Evolutionary conservation across 1,140 invertebrate genomes (phyloP), one percentile per base, ranked within the genome.

Genomic region (Heterodera schachtii): DNA sequence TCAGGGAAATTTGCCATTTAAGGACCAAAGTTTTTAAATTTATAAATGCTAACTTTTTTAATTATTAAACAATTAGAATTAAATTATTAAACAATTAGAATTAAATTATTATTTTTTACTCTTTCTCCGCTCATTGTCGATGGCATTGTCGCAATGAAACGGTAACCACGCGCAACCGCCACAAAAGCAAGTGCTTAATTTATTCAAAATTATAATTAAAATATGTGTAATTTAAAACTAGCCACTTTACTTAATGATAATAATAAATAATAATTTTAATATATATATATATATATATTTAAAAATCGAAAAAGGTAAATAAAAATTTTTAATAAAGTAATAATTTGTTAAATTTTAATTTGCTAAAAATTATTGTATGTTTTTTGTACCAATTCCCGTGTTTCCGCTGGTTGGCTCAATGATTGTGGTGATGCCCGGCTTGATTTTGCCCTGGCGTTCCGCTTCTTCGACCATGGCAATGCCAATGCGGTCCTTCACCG

Each of bases 81-180:
- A n/a, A n/a, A n/a, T n/a, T n/a, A n/a, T n/a, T n/a, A n/a, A n/a
- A n/a, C n/a, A n/a, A n/a, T n/a, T n/a, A n/a, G n/a, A n/a, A n/a
- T n/a, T n/a, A n/a, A n/a, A n/a, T n/a, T n/a, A n/a, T n/a, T n/a
- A n/a, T n/a, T n/a, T n/a, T n/a, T 49, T 69, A 78, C 89, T 80
- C 81, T 70, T 76, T 84, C 84, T 21, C 46, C 73, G 41, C 84
- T 86, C 90, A 91, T 91, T 81, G 86, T 90, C 21, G 90, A 86
- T n/a, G 91, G 91, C 91, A 92, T 91, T 11, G 88, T 87, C 21
- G 91, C 82, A 73, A 91, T 90, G 44, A 89, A 85, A 73, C 91
- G 11, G 86, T 88, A 70, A 87, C 90, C 31, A 82, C 87, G 46
- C 13, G 84, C 81, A 13, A 86, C 84, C n/a, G 83, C 78, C 4